These are phyloP conservation scores for Apamea epomidion DNA, from an alignment of 2,888 invertebrate genomes.

Conservation along the genomic window DNA sequence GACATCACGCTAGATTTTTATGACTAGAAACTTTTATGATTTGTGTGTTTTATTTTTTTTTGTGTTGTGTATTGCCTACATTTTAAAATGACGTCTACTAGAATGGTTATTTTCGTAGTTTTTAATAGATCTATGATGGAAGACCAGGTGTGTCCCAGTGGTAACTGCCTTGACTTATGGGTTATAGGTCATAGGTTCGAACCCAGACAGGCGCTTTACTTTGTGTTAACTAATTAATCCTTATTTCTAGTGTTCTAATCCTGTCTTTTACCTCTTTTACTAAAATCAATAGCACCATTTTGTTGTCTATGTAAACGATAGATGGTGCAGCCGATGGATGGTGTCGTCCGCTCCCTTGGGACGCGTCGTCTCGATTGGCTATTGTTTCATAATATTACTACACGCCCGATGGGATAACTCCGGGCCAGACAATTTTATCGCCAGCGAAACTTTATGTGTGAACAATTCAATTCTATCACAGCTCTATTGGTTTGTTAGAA, in stretches of 20 bases:
- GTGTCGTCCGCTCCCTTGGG: slow-evolving; percentile 58
- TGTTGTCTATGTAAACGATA: background rate
- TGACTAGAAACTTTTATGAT: background rate
- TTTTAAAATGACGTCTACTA: background rate
- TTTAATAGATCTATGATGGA: background rate
- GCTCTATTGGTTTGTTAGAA: slow-evolving; percentile 16
- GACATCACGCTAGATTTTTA: background rate
- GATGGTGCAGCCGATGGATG: slow-evolving; percentile 3
- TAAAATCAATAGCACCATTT: background rate
- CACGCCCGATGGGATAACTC: slow-evolving; percentile 41
- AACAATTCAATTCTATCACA: slow-evolving; percentile 40
- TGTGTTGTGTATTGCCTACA: background rate
- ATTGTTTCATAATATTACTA: slow-evolving; percentile 63
- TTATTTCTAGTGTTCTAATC: background rate
- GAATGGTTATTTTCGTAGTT: background rate
- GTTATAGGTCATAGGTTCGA: too few species aligned
- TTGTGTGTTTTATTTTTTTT: too few species aligned
- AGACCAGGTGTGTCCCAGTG: too few species aligned
- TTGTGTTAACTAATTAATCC: background rate
- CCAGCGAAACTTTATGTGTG: slow-evolving; percentile 42
- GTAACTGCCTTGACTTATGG: too few species aligned
- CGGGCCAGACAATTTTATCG: slow-evolving; percentile 52
- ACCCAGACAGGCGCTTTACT: too few species aligned
- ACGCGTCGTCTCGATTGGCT: slow-evolving; percentile 51
- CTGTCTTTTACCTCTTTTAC: background rate